Evolutionary conservation across 2,888 invertebrate genomes (phyloP), one percentile per base, ranked within the genome.

Genomic region (Caenorhabditis doughertyi): DNA sequence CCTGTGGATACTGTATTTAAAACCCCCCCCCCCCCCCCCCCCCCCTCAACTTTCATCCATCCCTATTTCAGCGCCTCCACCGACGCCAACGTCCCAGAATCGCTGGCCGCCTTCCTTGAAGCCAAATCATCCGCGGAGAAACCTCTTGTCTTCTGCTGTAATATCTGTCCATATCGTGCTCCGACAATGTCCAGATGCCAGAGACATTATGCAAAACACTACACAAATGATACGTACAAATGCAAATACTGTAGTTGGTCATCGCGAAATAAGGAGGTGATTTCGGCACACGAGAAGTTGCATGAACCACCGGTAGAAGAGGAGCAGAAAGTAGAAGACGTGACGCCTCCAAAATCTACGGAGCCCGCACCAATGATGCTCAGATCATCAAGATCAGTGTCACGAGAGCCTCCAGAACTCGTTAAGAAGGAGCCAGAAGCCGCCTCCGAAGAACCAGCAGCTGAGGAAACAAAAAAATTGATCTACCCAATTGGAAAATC

Each of bases 201-300:
- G 13, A 49, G 79, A 7, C 82, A 82, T 35, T 21, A 68, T 29
- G 47, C 7, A 3, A 82, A 82, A 49, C 82, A 82, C 55, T 79
- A 68, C 42, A 53, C 29, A 3, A n/a, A 39, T 1, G 13, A 32
- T 4, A 32, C 35, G 0, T 67, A 81, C 60, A 62, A 81, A 55
- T 86, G 86, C 44, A 21, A 44, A 3, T 27, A 64, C 55, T 86
- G 86, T 60, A 39, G 77, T 1, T 86, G 79, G 64, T 72, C 77
- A 7, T 80, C 84, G 18, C 64, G 83, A n/a, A 81, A 67, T 32
- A 47, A 72, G 18, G 79, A 81, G 25, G 53, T 84, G 16, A 39
- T 86, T 13, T 23, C 18, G 4, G 56, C 67, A 16, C 86, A 86
- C 42, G 72, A 80, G 23, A 73, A 80, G 27, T 65, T 85, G 23